Percentiles rank a stretch among this genome's conserved stretches.
Conservation (phyloP, 2,797 vertebrate genomes). For the Hydrolagus colliei region DNA sequence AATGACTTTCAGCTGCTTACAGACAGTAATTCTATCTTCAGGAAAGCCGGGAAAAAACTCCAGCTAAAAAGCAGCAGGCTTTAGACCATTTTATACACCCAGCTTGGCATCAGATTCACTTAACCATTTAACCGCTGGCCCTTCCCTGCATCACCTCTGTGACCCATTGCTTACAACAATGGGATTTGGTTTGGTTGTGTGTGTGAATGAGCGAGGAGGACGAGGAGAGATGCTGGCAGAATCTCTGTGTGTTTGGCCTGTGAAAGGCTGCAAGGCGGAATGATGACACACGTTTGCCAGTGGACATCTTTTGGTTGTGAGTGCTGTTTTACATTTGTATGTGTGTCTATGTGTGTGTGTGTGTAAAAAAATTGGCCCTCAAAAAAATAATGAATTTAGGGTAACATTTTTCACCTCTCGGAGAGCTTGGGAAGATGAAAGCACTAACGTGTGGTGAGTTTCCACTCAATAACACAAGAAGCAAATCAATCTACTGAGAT, state of each 20-base stretch:
- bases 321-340: constrained; percentile 51
- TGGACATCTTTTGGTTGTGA: constrained; percentile 23
- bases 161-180: background rate
- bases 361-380: background rate
- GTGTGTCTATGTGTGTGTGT: background rate
- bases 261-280: background rate
- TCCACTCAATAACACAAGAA: constrained; percentile 43
- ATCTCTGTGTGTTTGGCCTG: background rate
- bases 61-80: constrained; percentile 60
- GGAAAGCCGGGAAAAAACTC: constrained; percentile 60
- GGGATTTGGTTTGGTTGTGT: background rate
- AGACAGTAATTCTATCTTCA: constrained; percentile 78
- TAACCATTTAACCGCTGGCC: constrained; percentile 47
- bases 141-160: background rate
- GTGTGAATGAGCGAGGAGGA: background rate
- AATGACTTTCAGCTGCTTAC: constrained; percentile 89
- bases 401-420: constrained; percentile 59
- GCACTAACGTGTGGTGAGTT: constrained; percentile 85
- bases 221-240: background rate
- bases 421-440: constrained; percentile 88
- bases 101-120: constrained; percentile 59
- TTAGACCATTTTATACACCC: constrained; percentile 61
- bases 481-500: background rate
- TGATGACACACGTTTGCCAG: background rate
- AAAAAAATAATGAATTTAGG: constrained; percentile 39